A percentile compares a stretch with the other conserved stretches of the same genome.
These are phyloP conservation scores for Drosophila tropicalis DNA, from an alignment of 1,140 invertebrate species.

Conservation along the genomic window DNA sequence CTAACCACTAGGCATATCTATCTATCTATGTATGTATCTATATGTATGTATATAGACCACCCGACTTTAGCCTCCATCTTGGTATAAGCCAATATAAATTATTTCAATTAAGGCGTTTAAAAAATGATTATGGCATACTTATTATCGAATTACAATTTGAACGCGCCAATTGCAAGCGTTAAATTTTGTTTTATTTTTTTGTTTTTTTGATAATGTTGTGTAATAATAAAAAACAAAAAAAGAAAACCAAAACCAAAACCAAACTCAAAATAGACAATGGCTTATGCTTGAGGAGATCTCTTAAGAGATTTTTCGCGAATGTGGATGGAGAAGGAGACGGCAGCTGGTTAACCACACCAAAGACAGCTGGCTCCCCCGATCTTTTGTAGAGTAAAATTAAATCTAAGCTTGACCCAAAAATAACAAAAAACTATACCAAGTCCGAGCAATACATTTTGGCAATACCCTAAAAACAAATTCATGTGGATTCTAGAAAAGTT, in stretches of 20 bases:
- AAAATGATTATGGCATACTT: slow-evolving; percentile 78
- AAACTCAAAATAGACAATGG: slow-evolving; percentile 52
- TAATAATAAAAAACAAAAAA: slow-evolving; percentile 35
- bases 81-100: slow-evolving; percentile 61
- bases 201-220: slow-evolving; percentile 70
- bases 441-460: not conserved
- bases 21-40: too few species aligned
- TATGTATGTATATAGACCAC: too few species aligned
- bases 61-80: not conserved
- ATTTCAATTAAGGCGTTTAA: slow-evolving; percentile 78
- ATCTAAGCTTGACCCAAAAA: slow-evolving; percentile 78
- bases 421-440: slow-evolving; percentile 7
- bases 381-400: slow-evolving; percentile 61
- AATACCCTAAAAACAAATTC: not conserved
- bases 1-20: not conserved
- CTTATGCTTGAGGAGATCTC: slow-evolving; percentile 38
- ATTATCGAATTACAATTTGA: slow-evolving; percentile 71
- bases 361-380: slow-evolving; percentile 5
- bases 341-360: slow-evolving; percentile 29
- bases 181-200: slow-evolving; percentile 55
- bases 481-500: too few species aligned
- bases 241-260: too few species aligned
- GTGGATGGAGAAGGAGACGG: not conserved
- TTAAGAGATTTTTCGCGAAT: slow-evolving; percentile 32
- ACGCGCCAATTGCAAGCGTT: slow-evolving; percentile 59